Base-by-base conservation (phyloP, 1,140 invertebrate species). In the Lepidurus arcticus region DNA sequence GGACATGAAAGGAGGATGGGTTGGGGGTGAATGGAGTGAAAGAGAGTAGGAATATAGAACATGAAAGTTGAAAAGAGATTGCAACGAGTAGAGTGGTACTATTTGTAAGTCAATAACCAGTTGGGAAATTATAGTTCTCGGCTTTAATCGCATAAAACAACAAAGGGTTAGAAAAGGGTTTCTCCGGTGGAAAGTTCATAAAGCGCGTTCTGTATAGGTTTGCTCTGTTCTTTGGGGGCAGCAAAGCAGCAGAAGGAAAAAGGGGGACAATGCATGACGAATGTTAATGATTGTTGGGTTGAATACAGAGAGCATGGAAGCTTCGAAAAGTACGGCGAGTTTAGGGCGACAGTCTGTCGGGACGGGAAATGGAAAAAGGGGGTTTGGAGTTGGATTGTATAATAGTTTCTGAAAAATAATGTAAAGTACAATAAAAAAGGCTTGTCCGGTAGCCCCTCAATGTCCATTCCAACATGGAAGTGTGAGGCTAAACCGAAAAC, bases 221-320 rank as follows among this genome's bases (percentile, higher is more conserved):
- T 34, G 34, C 34, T 34, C 34, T 34, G 34, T 34, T 34, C 34
- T 34, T 34, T 34, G 34, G 34, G 34, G 34, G 34, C 3, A 34
- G 34, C 34, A 34, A 34, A 34, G 34, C 4, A 34, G 34, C 34
- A 34, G 8, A 65, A 13, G 8, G 21, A 21, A 16, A 16, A 65
- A 65, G 53, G 53, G 53, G 53, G 53, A 65, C 53, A 65, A 65
- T 65, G 53, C 53, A 65, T 65, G 53, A 65, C 53, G 53, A 65
- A 65, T 65, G 53, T 65, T 65, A 65, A 65, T 65, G 53, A 65
- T 65, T 65, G 53, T 65, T 65, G 53, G 53, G 53, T 65, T 65
- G 53, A 65, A 65, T 65, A 21, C n/a, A 21, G 53, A 34, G 34
- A 65, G 53, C 53, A 65, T 65, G 53, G 53, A 65, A 65, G 53